Base-by-base conservation (phyloP, 2,797 vertebrate genomes). In the Fundulus diaphanus region DNA sequence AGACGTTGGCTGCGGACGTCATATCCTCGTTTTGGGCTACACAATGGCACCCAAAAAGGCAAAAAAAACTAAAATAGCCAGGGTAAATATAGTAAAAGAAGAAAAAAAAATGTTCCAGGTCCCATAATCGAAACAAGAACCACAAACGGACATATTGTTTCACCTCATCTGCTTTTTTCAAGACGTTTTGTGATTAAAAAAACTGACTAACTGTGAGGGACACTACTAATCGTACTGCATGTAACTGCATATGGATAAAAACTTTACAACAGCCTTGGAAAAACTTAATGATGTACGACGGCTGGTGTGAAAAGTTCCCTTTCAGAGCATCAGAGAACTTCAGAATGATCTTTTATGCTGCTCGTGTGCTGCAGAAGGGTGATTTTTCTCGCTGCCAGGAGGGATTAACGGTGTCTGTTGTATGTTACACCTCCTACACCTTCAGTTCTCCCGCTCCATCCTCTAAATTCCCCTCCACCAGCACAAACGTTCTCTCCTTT, bases 341-440 rank as follows among this genome's bases (percentile, higher is more conserved):
- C 31, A 33, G 51, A 46, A 56, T 65, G 9, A 12, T 33, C 52
- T 57, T 42, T 51, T 33, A 77, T 68, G 65, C 70, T 69, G 78
- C 61, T 84, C n/a, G n/a, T 72, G 76, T 73, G 76, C 71, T 87
- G 81, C 69, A 75, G 74, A 73, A 63, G 5, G 70, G 80, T 76
- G 68, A 66, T 37, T 33, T 78, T 66, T 72, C 70, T 77, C 59
- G 79, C 70, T 63, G 72, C 87, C 83, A 82, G 81, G 76, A 85
- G 72, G 85, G 88, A 92, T 93, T 88, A 90, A 84, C 86, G 84
- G 78, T 81, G 67, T 75, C 85, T 86, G 77, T 82, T 84, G 79
- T 80, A 80, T 82, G 75, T 90, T 87, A 81, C 86, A 88, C 90
- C 92, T 91, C 91, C 92, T 85, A 90, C 91, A 89, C 88, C 86